Evolutionary conservation across 2,113 vertebrate genomes (phyloP).

Genomic region (Raja brachyura): DNA sequence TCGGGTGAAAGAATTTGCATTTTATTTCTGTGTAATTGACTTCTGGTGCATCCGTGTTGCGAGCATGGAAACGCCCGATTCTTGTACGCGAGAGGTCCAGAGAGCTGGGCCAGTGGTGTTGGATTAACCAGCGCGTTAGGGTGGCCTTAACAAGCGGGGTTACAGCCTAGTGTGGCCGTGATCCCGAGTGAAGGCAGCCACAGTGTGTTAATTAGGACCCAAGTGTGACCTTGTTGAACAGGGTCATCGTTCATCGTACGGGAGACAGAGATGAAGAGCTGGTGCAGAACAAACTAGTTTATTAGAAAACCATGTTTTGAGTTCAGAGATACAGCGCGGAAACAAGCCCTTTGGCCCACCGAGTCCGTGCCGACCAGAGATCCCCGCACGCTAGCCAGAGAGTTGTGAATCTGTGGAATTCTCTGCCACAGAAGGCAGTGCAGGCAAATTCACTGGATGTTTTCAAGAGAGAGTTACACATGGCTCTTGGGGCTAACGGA

Average conservation of each 20-base stretch:
- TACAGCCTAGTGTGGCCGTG: neutral
- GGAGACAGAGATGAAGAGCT: neutral
- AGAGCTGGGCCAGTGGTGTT: neutral
- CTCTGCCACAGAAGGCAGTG: too few relatives aligned
- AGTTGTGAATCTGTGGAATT: too few relatives aligned
- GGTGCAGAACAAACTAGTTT: neutral
- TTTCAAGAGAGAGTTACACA: too few relatives aligned
- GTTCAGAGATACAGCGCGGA: too few relatives aligned
- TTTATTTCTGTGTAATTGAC: neutral
- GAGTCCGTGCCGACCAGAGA: too few relatives aligned
- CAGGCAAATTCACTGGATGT: too few relatives aligned
- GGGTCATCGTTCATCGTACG: neutral
- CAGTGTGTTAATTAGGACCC: neutral
- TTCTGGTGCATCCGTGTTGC: too few relatives aligned
- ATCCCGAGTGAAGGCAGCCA: neutral
- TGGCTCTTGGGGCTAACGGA: too few relatives aligned
- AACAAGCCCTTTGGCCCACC: too few relatives aligned
- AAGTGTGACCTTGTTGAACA: neutral
- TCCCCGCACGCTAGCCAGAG: too few relatives aligned
- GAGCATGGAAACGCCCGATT: too few relatives aligned
- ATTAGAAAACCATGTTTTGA: neutral
- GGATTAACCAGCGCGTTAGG: neutral
- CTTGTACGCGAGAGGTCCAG: neutral
- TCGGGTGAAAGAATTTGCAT: neutral
- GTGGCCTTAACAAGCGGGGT: neutral